Evolutionary conservation across 2,797 vertebrate genomes (phyloP).

Genomic region (Ambastaia sidthimunki): DNA sequence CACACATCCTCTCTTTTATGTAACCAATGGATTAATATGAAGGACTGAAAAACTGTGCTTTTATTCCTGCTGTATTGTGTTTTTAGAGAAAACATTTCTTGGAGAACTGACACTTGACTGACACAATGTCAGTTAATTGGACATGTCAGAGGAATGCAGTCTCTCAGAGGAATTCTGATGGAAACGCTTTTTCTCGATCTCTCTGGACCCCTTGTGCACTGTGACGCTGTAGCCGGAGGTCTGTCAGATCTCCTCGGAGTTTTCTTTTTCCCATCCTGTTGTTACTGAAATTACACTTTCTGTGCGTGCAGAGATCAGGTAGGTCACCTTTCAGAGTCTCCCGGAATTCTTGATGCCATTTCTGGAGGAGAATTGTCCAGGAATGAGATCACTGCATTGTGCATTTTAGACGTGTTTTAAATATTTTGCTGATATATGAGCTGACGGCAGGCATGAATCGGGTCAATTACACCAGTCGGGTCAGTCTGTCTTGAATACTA

Average conservation of each 20-base stretch:
- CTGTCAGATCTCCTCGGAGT: constrained; percentile 26
- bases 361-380: not conserved
- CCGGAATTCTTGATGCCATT: not conserved
- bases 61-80: constrained; percentile 47
- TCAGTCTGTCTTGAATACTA: constrained; percentile 36
- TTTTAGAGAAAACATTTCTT: constrained; percentile 45
- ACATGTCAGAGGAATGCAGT: constrained; percentile 13
- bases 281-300: constrained; percentile 44
- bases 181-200: constrained; percentile 7
- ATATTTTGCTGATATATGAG: constrained; percentile 29
- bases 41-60: constrained; percentile 61
- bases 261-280: constrained; percentile 26
- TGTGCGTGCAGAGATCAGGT: not conserved
- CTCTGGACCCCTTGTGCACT: not conserved
- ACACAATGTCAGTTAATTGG: constrained; percentile 61
- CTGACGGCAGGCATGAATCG: constrained; percentile 20
- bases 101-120: constrained; percentile 59
- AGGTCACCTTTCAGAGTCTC: constrained; percentile 23
- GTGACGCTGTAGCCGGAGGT: not conserved
- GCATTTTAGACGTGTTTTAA: constrained; percentile 1
- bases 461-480: constrained; percentile 11
- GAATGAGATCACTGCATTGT: not conserved
- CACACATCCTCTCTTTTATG: constrained; percentile 41
- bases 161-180: constrained; percentile 2
- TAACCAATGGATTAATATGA: constrained; percentile 60